Percentiles rank a stretch among this genome's conserved stretches.
Evolutionary conservation across 1,140 invertebrate species (phyloP).

Genomic region (Armadillidium nasatum): DNA sequence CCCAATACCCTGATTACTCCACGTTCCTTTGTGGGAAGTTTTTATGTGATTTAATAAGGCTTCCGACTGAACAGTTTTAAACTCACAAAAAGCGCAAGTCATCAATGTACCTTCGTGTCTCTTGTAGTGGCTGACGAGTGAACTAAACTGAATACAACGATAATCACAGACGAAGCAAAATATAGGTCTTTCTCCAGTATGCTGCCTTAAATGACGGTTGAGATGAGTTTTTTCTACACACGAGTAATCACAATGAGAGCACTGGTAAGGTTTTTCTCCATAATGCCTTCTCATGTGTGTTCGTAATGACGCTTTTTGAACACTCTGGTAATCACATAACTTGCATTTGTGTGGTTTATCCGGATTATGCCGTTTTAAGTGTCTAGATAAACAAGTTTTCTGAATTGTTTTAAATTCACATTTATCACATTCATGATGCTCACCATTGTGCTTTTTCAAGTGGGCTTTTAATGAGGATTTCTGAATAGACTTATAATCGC

Average conservation of each 20-base stretch:
- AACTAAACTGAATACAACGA: neutral
- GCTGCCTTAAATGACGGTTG: slow-evolving; percentile 22
- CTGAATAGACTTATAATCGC: slow-evolving; percentile 12
- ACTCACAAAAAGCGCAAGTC: neutral
- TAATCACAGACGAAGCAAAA: neutral
- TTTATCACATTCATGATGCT: slow-evolving; percentile 4
- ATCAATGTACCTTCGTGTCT: slow-evolving; percentile 6
- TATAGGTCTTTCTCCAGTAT: slow-evolving; percentile 26
- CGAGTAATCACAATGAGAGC: slow-evolving; percentile 53
- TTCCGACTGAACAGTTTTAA: neutral
- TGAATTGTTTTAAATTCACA: slow-evolving; percentile 1
- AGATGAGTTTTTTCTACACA: slow-evolving; percentile 47
- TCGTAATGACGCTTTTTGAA: neutral
- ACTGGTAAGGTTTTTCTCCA: slow-evolving; percentile 28
- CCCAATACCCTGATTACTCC: neutral
- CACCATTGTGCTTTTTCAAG: neutral
- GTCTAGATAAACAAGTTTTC: neutral
- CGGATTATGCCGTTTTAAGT: neutral
- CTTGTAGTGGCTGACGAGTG: neutral
- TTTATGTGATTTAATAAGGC: neutral
- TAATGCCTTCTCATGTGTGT: slow-evolving; percentile 25
- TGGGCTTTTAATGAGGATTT: neutral
- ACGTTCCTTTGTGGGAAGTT: neutral
- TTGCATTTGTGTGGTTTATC: neutral
- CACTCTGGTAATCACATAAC: neutral